These are phyloP conservation scores for Notolepis coatsorum DNA, from an alignment of 2,797 vertebrate species.

Conservation along the genomic window DNA sequence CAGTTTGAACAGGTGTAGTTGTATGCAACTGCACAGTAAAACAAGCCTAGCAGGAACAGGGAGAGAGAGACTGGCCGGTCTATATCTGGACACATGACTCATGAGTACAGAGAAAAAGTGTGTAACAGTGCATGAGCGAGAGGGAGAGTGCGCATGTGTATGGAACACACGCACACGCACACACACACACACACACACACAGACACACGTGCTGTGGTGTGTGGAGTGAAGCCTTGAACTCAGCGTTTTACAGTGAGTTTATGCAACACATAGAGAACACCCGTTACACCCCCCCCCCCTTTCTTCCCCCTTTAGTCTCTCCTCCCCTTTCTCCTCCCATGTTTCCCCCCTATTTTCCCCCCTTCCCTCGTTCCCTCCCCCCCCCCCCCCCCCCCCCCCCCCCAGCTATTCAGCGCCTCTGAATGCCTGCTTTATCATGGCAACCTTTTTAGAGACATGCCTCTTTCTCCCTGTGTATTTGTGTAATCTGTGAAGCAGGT, in stretches of 20 bases:
- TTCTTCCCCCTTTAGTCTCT: not conserved
- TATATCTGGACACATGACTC: not conserved
- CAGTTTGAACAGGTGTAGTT: constrained; percentile 6
- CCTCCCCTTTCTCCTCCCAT: not conserved
- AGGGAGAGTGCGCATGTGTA: not conserved
- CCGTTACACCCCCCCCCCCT: constrained; percentile 25
- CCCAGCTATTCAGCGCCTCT: constrained; percentile 28
- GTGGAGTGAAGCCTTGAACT: constrained; percentile 64
- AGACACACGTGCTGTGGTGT: constrained; percentile 37
- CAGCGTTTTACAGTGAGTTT: constrained; percentile 48
- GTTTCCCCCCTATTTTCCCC: not conserved
- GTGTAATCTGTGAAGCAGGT: too few species aligned
- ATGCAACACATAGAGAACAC: too few species aligned
- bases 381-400: not conserved
- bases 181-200: constrained; percentile 13
- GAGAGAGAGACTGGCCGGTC: not conserved
- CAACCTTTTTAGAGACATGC: constrained; percentile 29
- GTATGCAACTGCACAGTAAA: not conserved
- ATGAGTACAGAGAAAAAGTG: not conserved
- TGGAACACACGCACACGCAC: constrained; percentile 7
- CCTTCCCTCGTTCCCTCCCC: not conserved
- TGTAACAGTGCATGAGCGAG: constrained; percentile 4
- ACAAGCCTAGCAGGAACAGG: constrained; percentile 9
- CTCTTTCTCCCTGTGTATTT: not conserved
- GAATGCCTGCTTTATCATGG: constrained; percentile 49